Evolutionary conservation across 2,797 vertebrate species (phyloP).

Genomic region (Siniperca undulata): DNA sequence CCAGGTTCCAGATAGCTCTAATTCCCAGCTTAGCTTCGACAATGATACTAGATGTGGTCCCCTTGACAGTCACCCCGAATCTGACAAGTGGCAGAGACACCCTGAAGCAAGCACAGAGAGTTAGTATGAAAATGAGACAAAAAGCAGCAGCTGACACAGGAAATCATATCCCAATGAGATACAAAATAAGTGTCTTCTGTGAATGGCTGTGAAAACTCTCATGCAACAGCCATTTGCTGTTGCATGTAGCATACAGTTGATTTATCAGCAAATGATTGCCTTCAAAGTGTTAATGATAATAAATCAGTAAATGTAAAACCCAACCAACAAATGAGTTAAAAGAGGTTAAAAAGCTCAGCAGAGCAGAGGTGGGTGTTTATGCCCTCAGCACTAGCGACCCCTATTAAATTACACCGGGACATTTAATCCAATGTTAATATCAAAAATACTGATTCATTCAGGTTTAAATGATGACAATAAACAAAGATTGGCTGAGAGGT

Average conservation of each 20-base stretch:
- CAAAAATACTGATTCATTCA: background rate
- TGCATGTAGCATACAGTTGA: background rate
- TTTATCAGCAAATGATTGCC: background rate
- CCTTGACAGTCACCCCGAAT: slow-evolving; percentile 80
- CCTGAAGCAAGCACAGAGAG: slow-evolving; percentile 70
- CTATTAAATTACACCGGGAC: background rate
- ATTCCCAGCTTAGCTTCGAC: slow-evolving; percentile 85
- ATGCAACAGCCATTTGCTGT: too few relatives aligned
- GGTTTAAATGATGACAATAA: background rate
- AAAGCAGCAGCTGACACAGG: background rate
- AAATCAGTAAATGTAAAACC: background rate
- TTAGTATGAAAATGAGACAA: background rate
- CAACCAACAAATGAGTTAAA: background rate
- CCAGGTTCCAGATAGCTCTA: slow-evolving; percentile 86
- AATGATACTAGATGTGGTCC: slow-evolving; percentile 76
- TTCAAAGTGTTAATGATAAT: background rate
- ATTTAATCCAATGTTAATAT: background rate
- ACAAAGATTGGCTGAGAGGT: background rate
- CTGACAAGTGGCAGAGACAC: slow-evolving; percentile 76
- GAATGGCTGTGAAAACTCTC: too few relatives aligned
- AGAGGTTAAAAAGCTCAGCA: background rate
- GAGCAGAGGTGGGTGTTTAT: background rate
- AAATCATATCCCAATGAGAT: background rate
- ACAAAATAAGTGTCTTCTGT: background rate
- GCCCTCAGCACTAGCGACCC: background rate